Conservation (phyloP, 2,888 invertebrate species). For the Fragum whitleyi region DNA sequence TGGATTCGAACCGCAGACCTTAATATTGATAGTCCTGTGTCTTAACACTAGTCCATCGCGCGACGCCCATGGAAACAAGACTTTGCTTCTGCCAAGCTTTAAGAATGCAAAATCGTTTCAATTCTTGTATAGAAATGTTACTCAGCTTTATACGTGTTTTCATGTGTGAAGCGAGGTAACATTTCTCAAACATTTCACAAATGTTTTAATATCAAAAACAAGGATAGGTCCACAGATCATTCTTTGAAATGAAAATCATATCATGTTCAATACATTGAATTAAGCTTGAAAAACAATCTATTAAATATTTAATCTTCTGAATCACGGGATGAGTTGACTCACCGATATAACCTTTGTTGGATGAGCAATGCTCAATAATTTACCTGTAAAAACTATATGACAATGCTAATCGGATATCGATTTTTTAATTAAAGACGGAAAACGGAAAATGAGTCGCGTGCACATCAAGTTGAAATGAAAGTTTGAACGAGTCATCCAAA, state of each 20-base stretch:
- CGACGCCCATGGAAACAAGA: too few relatives aligned
- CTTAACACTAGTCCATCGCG: too few relatives aligned
- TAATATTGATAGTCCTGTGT: too few relatives aligned
- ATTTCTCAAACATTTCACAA: too few relatives aligned
- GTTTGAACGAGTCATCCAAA: background rate
- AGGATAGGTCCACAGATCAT: too few relatives aligned
- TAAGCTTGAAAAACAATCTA: background rate
- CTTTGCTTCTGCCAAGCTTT: too few relatives aligned
- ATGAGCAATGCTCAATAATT: conserved; percentile 1
- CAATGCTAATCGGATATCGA: conserved; percentile 4
- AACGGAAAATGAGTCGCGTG: background rate
- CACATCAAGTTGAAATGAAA: background rate
- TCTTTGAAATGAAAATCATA: background rate
- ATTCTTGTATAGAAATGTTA: too few relatives aligned
- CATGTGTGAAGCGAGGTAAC: too few relatives aligned
- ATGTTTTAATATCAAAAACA: too few relatives aligned
- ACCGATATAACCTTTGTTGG: background rate
- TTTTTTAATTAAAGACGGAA: background rate
- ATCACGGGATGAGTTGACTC: background rate
- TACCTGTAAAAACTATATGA: background rate
- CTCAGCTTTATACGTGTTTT: too few relatives aligned
- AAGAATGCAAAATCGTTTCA: too few relatives aligned
- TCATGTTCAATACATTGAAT: background rate
- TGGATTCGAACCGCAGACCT: too few relatives aligned
- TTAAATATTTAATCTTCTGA: background rate